phyloP scores from a whole-genome alignment of 2,797 vertebrate genomes.

The Rhinella marina region DNA sequence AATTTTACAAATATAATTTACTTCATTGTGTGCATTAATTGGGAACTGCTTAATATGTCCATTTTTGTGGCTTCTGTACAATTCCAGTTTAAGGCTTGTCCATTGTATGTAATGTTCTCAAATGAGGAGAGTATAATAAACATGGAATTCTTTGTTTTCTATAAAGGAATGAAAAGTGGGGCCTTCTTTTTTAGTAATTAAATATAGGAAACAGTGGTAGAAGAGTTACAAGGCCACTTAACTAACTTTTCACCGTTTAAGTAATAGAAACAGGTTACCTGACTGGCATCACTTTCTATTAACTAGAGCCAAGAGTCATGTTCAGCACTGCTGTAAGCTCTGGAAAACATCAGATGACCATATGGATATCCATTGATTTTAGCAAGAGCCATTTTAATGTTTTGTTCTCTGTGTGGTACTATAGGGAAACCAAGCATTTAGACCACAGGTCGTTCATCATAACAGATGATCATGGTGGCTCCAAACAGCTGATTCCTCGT shows the following conservation, averaged over 20 bases:
- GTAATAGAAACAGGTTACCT: background rate
- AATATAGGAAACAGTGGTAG: background rate
- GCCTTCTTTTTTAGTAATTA: background rate
- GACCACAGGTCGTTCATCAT: background rate
- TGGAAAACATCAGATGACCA: background rate
- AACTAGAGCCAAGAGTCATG: background rate
- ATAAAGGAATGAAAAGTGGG: too few relatives aligned
- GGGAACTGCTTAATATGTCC: background rate
- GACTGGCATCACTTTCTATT: background rate
- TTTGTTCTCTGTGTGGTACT: background rate
- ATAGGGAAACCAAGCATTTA: background rate
- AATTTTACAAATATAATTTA: too few relatives aligned
- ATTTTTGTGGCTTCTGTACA: background rate
- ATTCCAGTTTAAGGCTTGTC: background rate
- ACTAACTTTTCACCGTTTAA: background rate
- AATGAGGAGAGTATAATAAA: background rate
- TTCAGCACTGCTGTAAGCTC: background rate
- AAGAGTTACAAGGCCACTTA: background rate
- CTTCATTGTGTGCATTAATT: background rate
- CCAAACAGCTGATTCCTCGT: background rate
- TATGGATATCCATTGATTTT: background rate
- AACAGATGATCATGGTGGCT: background rate
- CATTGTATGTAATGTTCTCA: too few relatives aligned
- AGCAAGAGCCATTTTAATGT: background rate
- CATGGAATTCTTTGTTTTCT: too few relatives aligned